Conservation (phyloP, 2,797 vertebrate genomes). For the Epinephelus malabaricus region DNA sequence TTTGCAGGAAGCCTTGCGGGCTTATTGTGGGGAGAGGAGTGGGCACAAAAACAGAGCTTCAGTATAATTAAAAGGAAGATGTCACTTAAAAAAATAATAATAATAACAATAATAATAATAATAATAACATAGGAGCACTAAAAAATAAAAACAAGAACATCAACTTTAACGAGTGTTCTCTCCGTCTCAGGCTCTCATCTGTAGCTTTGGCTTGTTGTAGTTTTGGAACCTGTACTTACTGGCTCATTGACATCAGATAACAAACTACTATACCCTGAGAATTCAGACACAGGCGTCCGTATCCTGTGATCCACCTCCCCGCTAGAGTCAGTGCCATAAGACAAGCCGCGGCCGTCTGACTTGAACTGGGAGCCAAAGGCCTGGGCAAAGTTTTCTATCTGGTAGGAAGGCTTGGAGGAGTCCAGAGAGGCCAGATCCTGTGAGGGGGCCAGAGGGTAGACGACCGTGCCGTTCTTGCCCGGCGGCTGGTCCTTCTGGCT, state of each 20-base stretch:
- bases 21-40: slow-evolving; percentile 73
- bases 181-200: slow-evolving; percentile 90
- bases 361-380: slow-evolving; percentile 99
- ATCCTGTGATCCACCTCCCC: slow-evolving; percentile 95
- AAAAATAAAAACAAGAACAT: slow-evolving; percentile 76
- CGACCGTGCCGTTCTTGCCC: slow-evolving; percentile 83
- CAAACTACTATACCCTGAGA: slow-evolving; percentile 99
- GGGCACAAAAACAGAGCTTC: slow-evolving; percentile 79
- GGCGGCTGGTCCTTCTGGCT: slow-evolving; percentile 89
- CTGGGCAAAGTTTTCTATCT: slow-evolving; percentile 99
- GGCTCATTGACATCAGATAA: slow-evolving; percentile 98
- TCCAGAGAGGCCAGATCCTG: slow-evolving; percentile 93
- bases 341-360: slow-evolving; percentile 92
- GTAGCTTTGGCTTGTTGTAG: slow-evolving; percentile 99
- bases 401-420: slow-evolving; percentile 95
- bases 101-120: slow-evolving; percentile 85
- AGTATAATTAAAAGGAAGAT: slow-evolving; percentile 82
- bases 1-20: slow-evolving; percentile 77
- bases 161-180: slow-evolving; percentile 83
- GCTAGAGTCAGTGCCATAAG: slow-evolving; percentile 92
- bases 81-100: slow-evolving; percentile 88
- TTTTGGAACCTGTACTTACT: slow-evolving; percentile 97
- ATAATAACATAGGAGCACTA: slow-evolving; percentile 85
- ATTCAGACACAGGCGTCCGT: slow-evolving; percentile 97
- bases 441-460: slow-evolving; percentile 89